These are phyloP conservation scores for Emydocephalus ijimae DNA, from an alignment of 2,113 vertebrate genomes.

Conservation along the genomic window DNA sequence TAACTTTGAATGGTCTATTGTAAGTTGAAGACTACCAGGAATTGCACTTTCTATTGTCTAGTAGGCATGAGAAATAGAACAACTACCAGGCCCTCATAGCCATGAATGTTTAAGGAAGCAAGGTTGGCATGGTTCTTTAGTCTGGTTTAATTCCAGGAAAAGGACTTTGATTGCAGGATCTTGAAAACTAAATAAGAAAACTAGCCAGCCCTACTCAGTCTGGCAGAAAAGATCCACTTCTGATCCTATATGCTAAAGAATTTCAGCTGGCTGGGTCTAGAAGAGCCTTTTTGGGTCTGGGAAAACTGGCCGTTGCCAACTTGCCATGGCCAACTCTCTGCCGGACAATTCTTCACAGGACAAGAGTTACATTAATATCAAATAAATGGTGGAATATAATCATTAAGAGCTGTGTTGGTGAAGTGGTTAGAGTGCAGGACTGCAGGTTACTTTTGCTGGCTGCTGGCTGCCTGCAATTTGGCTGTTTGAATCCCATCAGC, in stretches of 20 bases:
- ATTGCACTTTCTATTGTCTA: neutral
- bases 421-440: too few species aligned
- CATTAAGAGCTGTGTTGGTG: neutral
- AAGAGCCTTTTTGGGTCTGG: neutral
- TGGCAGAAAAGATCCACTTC: neutral
- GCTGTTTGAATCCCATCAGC: too few species aligned
- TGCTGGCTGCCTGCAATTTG: too few species aligned
- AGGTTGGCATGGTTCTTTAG: neutral
- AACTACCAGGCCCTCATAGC: neutral
- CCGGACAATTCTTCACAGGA: neutral
- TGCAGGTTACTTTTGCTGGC: too few species aligned
- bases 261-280: neutral
- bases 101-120: neutral
- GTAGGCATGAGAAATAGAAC: neutral
- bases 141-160: neutral
- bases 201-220: neutral
- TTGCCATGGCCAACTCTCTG: neutral
- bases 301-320: neutral
- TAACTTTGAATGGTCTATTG: too few species aligned
- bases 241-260: neutral
- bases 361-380: neutral
- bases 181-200: neutral
- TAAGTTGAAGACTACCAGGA: neutral
- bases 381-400: neutral
- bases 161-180: neutral